phyloP scores from a whole-genome alignment of 2,797 vertebrate species.

The Argentina silus region DNA sequence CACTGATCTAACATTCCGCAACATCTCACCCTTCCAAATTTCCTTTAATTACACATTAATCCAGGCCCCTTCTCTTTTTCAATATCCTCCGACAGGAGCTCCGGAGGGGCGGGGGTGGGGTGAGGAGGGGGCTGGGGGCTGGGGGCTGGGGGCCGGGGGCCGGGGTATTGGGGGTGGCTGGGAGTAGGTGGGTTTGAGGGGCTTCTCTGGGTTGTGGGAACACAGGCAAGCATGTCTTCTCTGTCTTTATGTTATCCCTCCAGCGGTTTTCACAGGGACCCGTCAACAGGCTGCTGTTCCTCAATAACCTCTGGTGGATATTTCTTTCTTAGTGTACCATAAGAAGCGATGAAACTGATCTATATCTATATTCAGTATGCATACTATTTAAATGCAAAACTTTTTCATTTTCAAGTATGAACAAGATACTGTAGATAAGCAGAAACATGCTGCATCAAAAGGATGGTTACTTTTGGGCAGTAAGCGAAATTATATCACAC shows the following conservation, averaged over 20 bases:
- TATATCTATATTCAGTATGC: neutral
- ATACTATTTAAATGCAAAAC: neutral
- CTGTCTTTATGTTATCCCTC: constrained; percentile 74
- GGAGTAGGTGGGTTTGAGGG: constrained; percentile 72
- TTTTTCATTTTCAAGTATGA: neutral
- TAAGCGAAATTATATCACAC: neutral
- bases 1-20: constrained; percentile 99
- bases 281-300: neutral
- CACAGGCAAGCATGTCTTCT: constrained; percentile 71
- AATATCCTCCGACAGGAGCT: constrained; percentile 90
- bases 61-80: constrained; percentile 97
- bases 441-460: neutral
- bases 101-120: constrained; percentile 63
- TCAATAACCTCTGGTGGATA: neutral
- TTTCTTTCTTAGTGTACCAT: neutral
- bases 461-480: neutral
- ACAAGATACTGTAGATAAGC: neutral
- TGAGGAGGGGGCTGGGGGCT: constrained; percentile 40
- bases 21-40: constrained; percentile 99
- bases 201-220: constrained; percentile 84
- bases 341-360: neutral
- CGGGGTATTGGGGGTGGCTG: constrained; percentile 5
- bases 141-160: constrained; percentile 62
- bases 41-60: constrained; percentile 99
- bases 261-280: constrained; percentile 43